These are phyloP conservation scores for Seira ritae DNA, from an alignment of 2,888 invertebrate genomes.

Conservation along the genomic window DNA sequence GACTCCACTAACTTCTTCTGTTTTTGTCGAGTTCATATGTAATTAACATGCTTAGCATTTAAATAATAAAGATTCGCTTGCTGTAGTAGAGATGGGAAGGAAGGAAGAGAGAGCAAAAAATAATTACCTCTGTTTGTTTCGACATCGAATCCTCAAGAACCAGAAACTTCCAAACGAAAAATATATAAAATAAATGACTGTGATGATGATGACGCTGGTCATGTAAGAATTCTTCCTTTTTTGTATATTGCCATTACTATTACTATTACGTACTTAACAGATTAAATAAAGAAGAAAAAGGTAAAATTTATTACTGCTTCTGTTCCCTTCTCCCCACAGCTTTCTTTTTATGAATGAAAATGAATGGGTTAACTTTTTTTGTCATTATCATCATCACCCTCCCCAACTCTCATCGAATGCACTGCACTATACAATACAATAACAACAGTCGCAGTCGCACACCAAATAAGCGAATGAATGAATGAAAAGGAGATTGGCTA, in stretches of 20 bases:
- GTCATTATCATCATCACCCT: constrained; percentile 31
- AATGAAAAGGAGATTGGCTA: constrained; percentile 19
- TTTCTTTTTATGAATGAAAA: constrained; percentile 11
- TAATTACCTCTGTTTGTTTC: neutral
- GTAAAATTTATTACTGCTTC: neutral
- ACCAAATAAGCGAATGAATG: constrained; percentile 34
- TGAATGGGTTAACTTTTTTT: constrained; percentile 35
- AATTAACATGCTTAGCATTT: neutral
- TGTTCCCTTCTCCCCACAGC: neutral
- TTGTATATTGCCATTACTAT: neutral
- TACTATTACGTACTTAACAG: neutral
- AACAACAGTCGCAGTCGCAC: constrained; percentile 15
- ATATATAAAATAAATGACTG: too few relatives aligned
- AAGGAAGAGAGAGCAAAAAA: constrained; percentile 8
- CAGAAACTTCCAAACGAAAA: too few relatives aligned
- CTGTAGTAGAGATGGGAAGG: neutral
- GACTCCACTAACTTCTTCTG: neutral
- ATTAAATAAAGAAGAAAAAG: too few relatives aligned
- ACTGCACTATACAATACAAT: too few relatives aligned
- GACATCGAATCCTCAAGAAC: too few relatives aligned
- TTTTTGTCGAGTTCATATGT: too few relatives aligned
- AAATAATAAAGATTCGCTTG: neutral
- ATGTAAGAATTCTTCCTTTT: too few relatives aligned
- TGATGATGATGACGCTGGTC: too few relatives aligned
- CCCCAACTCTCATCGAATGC: too few relatives aligned